Evolutionary conservation across 1,140 invertebrate species (phyloP).

Genomic region (Cydia fagiglandana): DNA sequence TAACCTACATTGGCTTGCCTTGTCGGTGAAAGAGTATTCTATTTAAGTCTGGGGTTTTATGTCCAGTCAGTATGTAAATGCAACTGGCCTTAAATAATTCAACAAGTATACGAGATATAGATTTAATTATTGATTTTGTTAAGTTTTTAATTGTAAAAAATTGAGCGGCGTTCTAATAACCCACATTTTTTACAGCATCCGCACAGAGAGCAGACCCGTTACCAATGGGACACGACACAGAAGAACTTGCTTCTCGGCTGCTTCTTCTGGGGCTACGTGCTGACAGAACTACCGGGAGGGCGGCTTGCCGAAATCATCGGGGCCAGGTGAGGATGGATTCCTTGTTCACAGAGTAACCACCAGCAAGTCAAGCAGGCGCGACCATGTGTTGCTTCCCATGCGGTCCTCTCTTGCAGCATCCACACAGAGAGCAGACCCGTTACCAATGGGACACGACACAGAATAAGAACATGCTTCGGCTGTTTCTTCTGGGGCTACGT

Average conservation of each 20-base stretch:
- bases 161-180: background rate
- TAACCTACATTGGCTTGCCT: too few relatives aligned
- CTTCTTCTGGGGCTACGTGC: conserved; percentile 95
- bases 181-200: conserved; percentile 55
- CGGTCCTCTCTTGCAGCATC: conserved; percentile 66
- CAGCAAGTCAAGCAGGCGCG: too few relatives aligned
- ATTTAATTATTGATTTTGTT: too few relatives aligned
- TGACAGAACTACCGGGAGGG: conserved; percentile 93
- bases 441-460: conserved; percentile 86
- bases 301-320: conserved; percentile 90
- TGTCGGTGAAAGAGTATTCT: too few relatives aligned
- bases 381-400: too few relatives aligned
- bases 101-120: too few relatives aligned
- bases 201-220: conserved; percentile 76
- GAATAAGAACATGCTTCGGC: conserved; percentile 88
- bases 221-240: conserved; percentile 85
- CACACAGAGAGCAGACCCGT: conserved; percentile 70
- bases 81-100: too few relatives aligned
- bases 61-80: too few relatives aligned
- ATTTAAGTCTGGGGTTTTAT: too few relatives aligned
- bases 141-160: too few relatives aligned
- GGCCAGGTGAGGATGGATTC: conserved; percentile 80
- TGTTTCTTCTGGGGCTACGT: conserved; percentile 96
- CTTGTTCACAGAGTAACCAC: too few relatives aligned
- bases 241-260: conserved; percentile 90